Conservation (phyloP, 2,113 vertebrate genomes). For the Raja brachyura region DNA sequence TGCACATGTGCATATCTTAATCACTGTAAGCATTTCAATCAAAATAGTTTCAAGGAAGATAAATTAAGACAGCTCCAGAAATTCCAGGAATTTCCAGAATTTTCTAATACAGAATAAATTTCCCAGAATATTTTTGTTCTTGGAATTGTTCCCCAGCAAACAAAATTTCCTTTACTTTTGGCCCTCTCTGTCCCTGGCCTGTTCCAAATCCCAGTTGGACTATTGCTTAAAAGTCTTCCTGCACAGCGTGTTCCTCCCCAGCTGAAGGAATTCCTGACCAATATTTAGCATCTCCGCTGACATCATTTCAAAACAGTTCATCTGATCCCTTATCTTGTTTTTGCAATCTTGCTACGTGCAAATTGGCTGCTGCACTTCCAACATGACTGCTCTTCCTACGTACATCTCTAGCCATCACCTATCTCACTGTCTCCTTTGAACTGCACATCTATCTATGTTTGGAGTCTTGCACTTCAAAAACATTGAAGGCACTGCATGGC, state of each 20-base stretch:
- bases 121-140: neutral
- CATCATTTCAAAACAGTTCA: neutral
- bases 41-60: neutral
- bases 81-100: conserved; percentile 15
- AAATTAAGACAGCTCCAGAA: neutral
- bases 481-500: no score
- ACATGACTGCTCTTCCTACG: neutral
- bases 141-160: neutral
- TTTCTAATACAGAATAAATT: neutral
- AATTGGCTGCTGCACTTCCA: neutral
- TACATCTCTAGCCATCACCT: neutral
- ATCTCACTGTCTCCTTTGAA: neutral
- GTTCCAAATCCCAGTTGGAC: conserved; percentile 23
- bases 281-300: neutral
- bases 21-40: neutral
- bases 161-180: conserved; percentile 18
- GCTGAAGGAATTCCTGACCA: neutral
- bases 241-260: neutral
- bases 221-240: conserved; percentile 21
- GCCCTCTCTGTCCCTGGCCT: neutral
- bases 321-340: neutral
- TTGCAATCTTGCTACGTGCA: neutral
- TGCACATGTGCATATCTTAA: no score
- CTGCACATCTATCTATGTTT: no score
- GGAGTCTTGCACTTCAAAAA: no score